Conservation (phyloP, 1,140 invertebrate genomes). For the Aplysia californica region DNA sequence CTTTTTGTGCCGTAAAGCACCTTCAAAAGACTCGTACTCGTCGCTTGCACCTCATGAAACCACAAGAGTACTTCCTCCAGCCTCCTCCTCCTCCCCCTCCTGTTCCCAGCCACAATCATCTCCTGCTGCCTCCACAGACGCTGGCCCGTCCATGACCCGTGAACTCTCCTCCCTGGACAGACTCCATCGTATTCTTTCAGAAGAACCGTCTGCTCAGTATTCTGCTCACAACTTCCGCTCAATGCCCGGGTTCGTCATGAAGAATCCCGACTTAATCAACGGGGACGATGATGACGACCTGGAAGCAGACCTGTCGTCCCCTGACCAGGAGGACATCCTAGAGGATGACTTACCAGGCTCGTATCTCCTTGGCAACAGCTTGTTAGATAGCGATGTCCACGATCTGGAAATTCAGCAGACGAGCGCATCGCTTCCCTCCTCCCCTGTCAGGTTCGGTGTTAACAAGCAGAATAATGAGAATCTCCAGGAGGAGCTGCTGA, state of each 20-base stretch:
- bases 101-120: too few species aligned
- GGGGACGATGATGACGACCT: neutral
- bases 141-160: too few species aligned
- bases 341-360: neutral
- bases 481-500: constrained; percentile 49
- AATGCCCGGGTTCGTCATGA: constrained; percentile 29
- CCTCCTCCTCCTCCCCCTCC: too few species aligned
- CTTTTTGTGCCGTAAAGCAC: too few species aligned
- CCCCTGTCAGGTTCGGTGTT: constrained; percentile 46
- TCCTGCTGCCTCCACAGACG: too few species aligned
- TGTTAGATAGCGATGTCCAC: neutral
- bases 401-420: constrained; percentile 48
- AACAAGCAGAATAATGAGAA: constrained; percentile 46
- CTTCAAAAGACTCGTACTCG: too few species aligned
- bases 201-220: constrained; percentile 7
- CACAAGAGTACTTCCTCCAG: too few species aligned
- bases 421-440: constrained; percentile 59
- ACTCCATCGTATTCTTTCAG: constrained; percentile 5
- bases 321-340: neutral
- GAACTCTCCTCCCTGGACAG: constrained; percentile 23
- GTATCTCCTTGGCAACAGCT: neutral
- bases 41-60: too few species aligned
- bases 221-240: constrained; percentile 20
- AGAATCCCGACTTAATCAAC: constrained; percentile 8
- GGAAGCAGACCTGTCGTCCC: neutral